These are phyloP conservation scores for Syngnathus floridae DNA, from an alignment of 2,113 vertebrate genomes.

Conservation along the genomic window DNA sequence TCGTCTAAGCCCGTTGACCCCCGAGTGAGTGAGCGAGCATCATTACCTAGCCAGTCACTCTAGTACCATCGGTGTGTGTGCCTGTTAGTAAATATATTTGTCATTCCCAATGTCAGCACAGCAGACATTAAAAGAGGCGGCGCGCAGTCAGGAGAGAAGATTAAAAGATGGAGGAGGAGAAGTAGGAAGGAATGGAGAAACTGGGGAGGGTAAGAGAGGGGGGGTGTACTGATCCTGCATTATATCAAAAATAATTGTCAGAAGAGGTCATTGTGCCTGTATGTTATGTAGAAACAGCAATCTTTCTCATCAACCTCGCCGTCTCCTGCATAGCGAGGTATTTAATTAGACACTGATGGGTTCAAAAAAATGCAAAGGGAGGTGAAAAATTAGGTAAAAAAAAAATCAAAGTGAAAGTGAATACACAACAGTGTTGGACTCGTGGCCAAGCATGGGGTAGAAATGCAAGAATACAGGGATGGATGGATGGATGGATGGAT, in stretches of 20 bases:
- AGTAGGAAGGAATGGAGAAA: slow-evolving; percentile 7
- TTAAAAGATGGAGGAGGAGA: slow-evolving; percentile 35
- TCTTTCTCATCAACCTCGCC: slow-evolving; percentile 39
- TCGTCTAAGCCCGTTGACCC: slow-evolving; percentile 33
- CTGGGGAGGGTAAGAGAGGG: slow-evolving; percentile 8
- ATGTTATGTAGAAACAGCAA: slow-evolving; percentile 39
- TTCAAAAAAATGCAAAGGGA: slow-evolving; percentile 2
- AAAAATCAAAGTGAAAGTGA: background rate
- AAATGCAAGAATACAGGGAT: background rate
- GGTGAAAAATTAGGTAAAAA: background rate
- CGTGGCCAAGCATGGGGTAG: slow-evolving; percentile 1
- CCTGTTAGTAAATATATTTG: slow-evolving; percentile 42
- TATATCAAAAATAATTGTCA: slow-evolving; percentile 66
- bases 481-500: background rate
- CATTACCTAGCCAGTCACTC: slow-evolving; percentile 59
- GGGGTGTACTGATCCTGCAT: slow-evolving; percentile 3
- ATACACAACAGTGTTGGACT: background rate
- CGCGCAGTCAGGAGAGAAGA: slow-evolving; percentile 27
- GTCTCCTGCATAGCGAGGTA: slow-evolving; percentile 31
- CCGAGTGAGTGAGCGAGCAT: slow-evolving; percentile 47
- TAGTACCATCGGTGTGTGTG: slow-evolving; percentile 16
- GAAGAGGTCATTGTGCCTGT: slow-evolving; percentile 54
- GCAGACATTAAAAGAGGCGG: slow-evolving; percentile 29
- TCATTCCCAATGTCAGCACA: slow-evolving; percentile 45
- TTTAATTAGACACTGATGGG: slow-evolving; percentile 54